phyloP scores from a whole-genome alignment of 2,113 vertebrate species.

The Myiopsitta monachus region DNA sequence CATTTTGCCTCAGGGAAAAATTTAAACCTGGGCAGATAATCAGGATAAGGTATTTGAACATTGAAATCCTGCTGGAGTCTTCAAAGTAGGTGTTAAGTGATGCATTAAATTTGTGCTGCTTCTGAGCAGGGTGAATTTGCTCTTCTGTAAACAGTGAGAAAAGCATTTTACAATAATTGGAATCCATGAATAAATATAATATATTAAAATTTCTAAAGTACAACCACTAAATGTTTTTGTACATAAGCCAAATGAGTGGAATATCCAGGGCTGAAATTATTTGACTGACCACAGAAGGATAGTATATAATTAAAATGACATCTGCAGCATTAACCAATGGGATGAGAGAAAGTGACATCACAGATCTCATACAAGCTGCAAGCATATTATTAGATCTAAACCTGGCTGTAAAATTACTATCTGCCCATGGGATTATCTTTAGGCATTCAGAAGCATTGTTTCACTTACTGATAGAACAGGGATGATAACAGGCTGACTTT shows the following conservation, averaged over 20 bases:
- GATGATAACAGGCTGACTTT: conserved; percentile 60
- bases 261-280: conserved; percentile 35
- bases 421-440: conserved; percentile 52
- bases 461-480: conserved; percentile 52
- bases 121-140: conserved; percentile 13
- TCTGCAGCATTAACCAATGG: neutral
- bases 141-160: conserved; percentile 28
- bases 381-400: conserved; percentile 61
- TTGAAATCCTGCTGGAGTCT: conserved; percentile 40
- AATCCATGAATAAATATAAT: conserved; percentile 38
- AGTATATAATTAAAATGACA: conserved; percentile 56
- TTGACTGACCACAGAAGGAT: conserved; percentile 39
- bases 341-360: conserved; percentile 48
- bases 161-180: conserved; percentile 28
- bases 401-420: conserved; percentile 60
- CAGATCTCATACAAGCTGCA: conserved; percentile 32
- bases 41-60: conserved; percentile 43
- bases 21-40: conserved; percentile 20
- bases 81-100: conserved; percentile 46
- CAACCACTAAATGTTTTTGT: neutral
- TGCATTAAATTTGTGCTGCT: conserved; percentile 56
- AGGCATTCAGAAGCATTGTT: conserved; percentile 49
- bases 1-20: conserved; percentile 40
- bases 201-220: conserved; percentile 29
- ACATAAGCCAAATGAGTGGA: conserved; percentile 21